Evolutionary conservation across 2,888 invertebrate species (phyloP), one percentile per base, ranked within the genome.

Genomic region (Seira ritae): DNA sequence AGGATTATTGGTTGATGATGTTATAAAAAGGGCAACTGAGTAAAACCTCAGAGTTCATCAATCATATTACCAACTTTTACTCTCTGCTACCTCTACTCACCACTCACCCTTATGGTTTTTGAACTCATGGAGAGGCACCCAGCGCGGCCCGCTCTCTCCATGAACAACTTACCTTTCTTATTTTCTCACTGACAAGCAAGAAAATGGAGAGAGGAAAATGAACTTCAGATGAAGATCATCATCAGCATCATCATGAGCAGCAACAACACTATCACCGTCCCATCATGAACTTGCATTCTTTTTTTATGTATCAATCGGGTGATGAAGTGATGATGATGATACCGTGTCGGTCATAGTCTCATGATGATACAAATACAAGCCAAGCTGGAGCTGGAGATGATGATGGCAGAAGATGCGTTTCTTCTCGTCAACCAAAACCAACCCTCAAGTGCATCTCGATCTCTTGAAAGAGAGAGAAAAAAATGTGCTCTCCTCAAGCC

Each of bases 1-100:
- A 78, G 83, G 83, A 83, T 83, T 83, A 83, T 83, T 83, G 83
- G 83, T 69, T 83, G 83, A 83, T 83, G 77, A 83, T 78, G 78
- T 78, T 83, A 83, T 83, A 77, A 82, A 80, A 83, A 83, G 83
- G 83, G 83, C 73, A 83, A 78, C 73, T 83, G 83, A 77, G 83
- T 83, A 78, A 69, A 83, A 78, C 78, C 78, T 78, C 72, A 77
- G 78, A 83, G 78, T 83, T 83, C 83, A 83, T 83, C 83, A 83
- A 83, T 83, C 83, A 83, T 83, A 83, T 74, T 80, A 80, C 82
- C 78, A 68, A 78, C 74, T 74, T 83, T 74, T 78, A 74, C 78
- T 81, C 31, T 23, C 69, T 46, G n/a, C n/a, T n/a, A n/a, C n/a
- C n/a, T n/a, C n/a, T n/a, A n/a, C n/a, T n/a, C n/a, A n/a, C n/a